A percentile compares a stretch with the other conserved stretches of the same genome.
phyloP scores from a whole-genome alignment of 2,113 vertebrate species.

The Lasiurus borealis region DNA sequence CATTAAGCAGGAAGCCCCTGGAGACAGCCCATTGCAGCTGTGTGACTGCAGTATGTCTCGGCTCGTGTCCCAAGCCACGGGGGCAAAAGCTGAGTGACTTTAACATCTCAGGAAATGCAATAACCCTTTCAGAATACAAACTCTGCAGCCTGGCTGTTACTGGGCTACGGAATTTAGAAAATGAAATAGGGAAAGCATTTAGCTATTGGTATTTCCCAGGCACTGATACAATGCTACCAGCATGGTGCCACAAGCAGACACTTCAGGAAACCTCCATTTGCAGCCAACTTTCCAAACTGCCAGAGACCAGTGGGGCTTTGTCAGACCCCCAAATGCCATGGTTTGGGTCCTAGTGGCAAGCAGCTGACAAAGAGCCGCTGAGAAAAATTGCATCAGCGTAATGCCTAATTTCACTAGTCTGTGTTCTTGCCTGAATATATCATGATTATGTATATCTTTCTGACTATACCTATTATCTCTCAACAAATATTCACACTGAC shows the following conservation, averaged over 20 bases:
- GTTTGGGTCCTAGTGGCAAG: conserved; percentile 35
- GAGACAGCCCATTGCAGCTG: conserved; percentile 57
- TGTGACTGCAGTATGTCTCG: conserved; percentile 58
- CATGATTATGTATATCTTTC: background rate
- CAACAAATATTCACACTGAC: background rate
- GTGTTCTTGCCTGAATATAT: background rate
- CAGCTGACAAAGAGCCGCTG: too few relatives aligned
- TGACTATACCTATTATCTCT: background rate
- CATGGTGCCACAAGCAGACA: conserved; percentile 4
- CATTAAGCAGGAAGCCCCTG: conserved; percentile 65
- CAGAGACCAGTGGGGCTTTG: background rate
- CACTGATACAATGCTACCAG: conserved; percentile 26
- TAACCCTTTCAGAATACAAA: conserved; percentile 73
- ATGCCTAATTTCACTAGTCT: conserved; percentile 34
- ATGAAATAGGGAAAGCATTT: conserved; percentile 61
- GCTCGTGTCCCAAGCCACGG: conserved; percentile 68
- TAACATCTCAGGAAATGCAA: conserved; percentile 70
- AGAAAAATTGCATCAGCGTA: conserved; percentile 45
- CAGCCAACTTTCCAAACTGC: conserved; percentile 14
- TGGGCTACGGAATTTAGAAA: conserved; percentile 76
- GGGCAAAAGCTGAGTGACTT: conserved; percentile 71
- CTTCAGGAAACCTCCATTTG: conserved; percentile 32
- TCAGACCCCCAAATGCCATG: background rate
- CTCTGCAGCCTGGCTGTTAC: conserved; percentile 69
- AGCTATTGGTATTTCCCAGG: conserved; percentile 58